Conservation (phyloP, 2,888 invertebrate genomes). For the Nudaria mundana region DNA sequence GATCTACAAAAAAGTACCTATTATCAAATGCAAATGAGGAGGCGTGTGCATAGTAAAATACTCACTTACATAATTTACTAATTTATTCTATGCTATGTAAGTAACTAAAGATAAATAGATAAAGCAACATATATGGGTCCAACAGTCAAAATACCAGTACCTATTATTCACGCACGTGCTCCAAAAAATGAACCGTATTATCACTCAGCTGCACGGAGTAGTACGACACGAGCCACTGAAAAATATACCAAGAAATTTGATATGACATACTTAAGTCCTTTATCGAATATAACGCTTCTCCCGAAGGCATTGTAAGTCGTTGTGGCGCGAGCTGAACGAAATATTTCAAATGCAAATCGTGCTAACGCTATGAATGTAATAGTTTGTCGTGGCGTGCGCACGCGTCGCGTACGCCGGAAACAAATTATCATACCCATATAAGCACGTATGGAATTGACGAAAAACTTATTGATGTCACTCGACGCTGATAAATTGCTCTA, state of each 20-base stretch:
- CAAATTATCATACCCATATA: slow-evolving; percentile 81
- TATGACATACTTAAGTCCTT: slow-evolving; percentile 58
- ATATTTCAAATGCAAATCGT: slow-evolving; percentile 82
- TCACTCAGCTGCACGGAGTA: slow-evolving; percentile 50
- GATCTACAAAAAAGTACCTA: no score
- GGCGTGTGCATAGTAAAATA: slow-evolving; percentile 14
- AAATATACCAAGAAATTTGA: slow-evolving; percentile 78
- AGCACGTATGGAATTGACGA: slow-evolving; percentile 70
- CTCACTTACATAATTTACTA: slow-evolving; percentile 22
- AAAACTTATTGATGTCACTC: slow-evolving; percentile 75
- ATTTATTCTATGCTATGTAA: slow-evolving; percentile 31
- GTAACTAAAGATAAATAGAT: slow-evolving; percentile 38
- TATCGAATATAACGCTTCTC: slow-evolving; percentile 62
- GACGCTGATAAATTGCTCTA: slow-evolving; percentile 71
- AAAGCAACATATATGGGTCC: slow-evolving; percentile 38
- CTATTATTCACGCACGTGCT: slow-evolving; percentile 74
- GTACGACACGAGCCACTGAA: slow-evolving; percentile 70
- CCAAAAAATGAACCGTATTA: slow-evolving; percentile 66
- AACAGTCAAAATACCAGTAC: slow-evolving; percentile 33
- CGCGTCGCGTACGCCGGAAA: slow-evolving; percentile 77
- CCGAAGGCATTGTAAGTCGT: slow-evolving; percentile 66
- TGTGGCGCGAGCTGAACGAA: slow-evolving; percentile 70
- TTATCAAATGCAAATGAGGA: slow-evolving; percentile 1
- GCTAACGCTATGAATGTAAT: slow-evolving; percentile 78
- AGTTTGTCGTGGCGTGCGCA: slow-evolving; percentile 77